phyloP scores from a whole-genome alignment of 2,113 vertebrate species.

The Chamaetylas fuelleborni region DNA sequence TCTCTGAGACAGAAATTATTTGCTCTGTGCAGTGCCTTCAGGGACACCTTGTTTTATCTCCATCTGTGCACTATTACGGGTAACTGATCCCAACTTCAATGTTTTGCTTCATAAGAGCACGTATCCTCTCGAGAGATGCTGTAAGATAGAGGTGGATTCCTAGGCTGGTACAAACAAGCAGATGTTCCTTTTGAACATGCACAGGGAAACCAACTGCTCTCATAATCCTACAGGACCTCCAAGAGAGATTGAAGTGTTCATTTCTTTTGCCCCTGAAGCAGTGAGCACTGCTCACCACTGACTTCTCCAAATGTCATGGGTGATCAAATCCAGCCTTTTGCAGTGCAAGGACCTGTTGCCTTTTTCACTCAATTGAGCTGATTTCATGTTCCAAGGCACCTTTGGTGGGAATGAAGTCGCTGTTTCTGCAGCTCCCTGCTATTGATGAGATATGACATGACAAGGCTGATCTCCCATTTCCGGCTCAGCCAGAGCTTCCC shows the following conservation, averaged over 20 bases:
- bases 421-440: background rate
- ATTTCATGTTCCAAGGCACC: background rate
- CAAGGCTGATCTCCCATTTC: slow-evolving; percentile 32
- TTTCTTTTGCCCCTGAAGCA: background rate
- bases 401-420: background rate
- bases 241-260: background rate
- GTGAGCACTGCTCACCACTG: background rate
- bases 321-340: background rate
- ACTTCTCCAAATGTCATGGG: background rate
- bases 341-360: background rate
- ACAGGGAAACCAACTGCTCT: background rate
- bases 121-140: background rate
- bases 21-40: background rate
- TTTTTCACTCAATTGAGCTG: slow-evolving; percentile 29
- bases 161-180: slow-evolving; percentile 37
- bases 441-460: slow-evolving; percentile 17
- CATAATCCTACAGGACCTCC: background rate
- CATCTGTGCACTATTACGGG: background rate
- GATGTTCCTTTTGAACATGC: slow-evolving; percentile 1
- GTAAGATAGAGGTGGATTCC: background rate
- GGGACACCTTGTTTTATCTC: background rate
- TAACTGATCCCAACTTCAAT: background rate
- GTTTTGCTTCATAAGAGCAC: background rate
- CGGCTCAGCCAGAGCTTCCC: background rate
- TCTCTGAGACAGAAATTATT: background rate